These are phyloP conservation scores for Meloe dianella DNA, from an alignment of 2,888 invertebrate species.

Conservation along the genomic window DNA sequence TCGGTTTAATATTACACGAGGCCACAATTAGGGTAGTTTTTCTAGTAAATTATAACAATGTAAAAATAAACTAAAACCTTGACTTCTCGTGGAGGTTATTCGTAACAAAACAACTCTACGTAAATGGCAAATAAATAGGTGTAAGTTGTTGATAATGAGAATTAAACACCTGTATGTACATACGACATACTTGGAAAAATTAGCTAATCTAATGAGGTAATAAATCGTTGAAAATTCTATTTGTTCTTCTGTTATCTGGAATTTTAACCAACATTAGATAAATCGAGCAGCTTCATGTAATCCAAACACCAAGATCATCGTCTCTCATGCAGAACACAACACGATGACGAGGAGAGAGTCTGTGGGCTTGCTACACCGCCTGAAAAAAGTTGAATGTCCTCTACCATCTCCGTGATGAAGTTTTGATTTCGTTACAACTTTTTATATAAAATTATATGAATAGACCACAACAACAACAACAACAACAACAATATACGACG, in stretches of 20 bases:
- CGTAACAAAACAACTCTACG: not conserved
- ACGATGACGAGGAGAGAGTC: not conserved
- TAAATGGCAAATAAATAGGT: not conserved
- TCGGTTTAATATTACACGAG: too few relatives aligned
- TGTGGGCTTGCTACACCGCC: not conserved
- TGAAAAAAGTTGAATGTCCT: constrained; percentile 9
- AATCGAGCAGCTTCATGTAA: not conserved
- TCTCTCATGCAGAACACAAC: constrained; percentile 5
- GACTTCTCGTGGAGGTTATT: not conserved
- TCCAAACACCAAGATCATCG: not conserved
- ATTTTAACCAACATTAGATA: not conserved
- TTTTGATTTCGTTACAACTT: not conserved
- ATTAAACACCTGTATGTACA: not conserved
- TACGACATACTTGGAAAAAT: not conserved
- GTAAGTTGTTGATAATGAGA: not conserved
- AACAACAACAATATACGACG: not conserved
- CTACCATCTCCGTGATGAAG: not conserved
- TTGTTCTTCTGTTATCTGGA: not conserved
- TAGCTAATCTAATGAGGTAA: not conserved
- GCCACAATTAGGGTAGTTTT: too few relatives aligned
- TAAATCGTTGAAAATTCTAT: not conserved
- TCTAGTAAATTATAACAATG: not conserved
- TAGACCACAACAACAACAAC: not conserved
- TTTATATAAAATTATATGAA: not conserved
- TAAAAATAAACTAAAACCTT: not conserved